These are phyloP conservation scores for Gila robusta DNA, from an alignment of 2,797 vertebrate species.

Conservation along the genomic window DNA sequence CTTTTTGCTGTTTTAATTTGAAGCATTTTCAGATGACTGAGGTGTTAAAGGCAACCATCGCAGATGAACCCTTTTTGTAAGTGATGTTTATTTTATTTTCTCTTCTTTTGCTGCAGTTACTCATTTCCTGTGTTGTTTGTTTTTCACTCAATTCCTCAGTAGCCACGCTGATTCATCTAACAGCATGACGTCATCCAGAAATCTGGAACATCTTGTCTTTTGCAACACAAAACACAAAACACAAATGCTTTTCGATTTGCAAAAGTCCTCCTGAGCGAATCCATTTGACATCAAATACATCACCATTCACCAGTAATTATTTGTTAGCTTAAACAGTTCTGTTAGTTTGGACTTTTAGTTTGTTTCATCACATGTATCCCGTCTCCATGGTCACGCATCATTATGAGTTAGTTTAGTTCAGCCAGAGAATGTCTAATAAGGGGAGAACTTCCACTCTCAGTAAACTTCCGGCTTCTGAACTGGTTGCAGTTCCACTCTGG, in stretches of 20 bases:
- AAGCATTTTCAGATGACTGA: background rate
- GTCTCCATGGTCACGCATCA: no score
- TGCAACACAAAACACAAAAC: background rate
- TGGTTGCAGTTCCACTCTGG: no score
- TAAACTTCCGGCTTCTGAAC: no score
- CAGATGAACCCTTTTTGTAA: background rate
- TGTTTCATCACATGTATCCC: no score
- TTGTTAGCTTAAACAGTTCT: background rate
- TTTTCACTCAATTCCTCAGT: constrained; percentile 15
- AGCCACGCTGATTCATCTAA: background rate
- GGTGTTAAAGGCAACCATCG: background rate
- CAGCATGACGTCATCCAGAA: background rate
- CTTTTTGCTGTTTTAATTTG: background rate
- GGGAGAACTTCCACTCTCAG: no score
- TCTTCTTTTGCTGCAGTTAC: constrained; percentile 2
- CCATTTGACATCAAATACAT: background rate
- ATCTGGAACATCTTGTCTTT: constrained; percentile 21
- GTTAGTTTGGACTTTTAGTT: no score
- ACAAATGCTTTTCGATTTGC: background rate
- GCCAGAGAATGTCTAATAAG: no score
- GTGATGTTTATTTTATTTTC: background rate
- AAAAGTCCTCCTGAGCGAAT: background rate
- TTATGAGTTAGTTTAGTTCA: no score
- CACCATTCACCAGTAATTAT: background rate
- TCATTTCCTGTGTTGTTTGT: constrained; percentile 35